phyloP scores from a whole-genome alignment of 2,113 vertebrate genomes.

The Amblyornis subalaris region DNA sequence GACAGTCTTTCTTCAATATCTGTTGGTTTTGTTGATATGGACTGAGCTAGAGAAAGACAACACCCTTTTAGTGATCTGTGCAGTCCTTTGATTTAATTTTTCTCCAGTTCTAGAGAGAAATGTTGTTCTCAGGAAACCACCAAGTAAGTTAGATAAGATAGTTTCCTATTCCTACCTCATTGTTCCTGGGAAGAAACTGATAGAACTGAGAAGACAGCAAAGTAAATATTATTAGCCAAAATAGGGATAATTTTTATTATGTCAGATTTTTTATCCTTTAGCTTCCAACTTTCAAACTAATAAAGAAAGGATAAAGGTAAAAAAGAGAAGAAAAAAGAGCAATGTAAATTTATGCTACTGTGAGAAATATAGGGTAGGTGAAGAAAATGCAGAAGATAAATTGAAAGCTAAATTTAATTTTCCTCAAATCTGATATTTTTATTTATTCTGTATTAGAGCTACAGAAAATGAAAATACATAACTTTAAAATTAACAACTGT shows the following conservation, averaged over 20 bases:
- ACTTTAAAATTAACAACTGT: background rate
- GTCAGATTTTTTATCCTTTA: background rate
- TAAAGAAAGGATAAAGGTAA: background rate
- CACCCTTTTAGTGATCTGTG: background rate
- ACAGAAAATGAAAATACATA: background rate
- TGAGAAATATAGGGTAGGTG: background rate
- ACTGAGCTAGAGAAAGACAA: background rate
- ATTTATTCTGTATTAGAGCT: background rate
- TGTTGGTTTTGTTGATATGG: background rate
- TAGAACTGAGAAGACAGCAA: background rate
- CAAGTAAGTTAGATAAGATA: background rate
- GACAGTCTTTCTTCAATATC: background rate
- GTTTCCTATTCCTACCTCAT: background rate
- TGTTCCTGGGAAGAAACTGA: background rate
- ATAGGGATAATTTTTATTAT: background rate
- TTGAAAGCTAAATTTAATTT: background rate
- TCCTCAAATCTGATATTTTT: background rate
- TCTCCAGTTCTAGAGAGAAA: background rate
- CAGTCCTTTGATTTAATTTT: background rate
- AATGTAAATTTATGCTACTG: background rate
- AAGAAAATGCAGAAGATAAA: background rate
- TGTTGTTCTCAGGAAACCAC: background rate
- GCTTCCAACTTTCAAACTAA: background rate
- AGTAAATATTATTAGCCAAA: background rate
- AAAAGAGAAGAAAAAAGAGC: background rate